Base-by-base conservation (phyloP, 2,888 invertebrate genomes). In the Ceraclea dissimilis region DNA sequence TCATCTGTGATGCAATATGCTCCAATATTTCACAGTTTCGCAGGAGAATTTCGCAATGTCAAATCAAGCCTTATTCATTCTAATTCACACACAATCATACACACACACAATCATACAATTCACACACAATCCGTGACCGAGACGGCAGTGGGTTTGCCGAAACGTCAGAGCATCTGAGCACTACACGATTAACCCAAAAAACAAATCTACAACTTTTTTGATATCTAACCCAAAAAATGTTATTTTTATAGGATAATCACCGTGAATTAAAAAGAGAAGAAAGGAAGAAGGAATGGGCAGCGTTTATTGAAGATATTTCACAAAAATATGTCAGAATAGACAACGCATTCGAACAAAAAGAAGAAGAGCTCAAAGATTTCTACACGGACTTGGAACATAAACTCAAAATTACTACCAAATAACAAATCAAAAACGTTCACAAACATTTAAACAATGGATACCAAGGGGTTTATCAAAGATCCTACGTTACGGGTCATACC, bases 241-340 rank as follows among this genome's bases (percentile, higher is more conserved):
- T 39, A 13, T 13, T 60, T 62, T 69, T 69, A 2, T 60, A 82
- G 81, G 75, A 76, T 58, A 69, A 60, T 22, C 66, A 72, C 21
- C 66, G 83, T 21, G 71, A 74, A 63, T 68, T 71, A 56, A 76
- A 74, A 49, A 72, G 82, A 64, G 72, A 72, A 57, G 68, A 72
- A 55, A 70, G 86, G 33, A 79, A 79, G 67, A 65, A 69, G 53
- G 84, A 86, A 70, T 89, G 87, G 85, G 79, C 85, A 65, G 78
- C 79, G 62, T 90, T 91, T 67, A 83, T 89, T 71, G 84, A 85
- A 78, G 85, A 88, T 71, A 84, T 91, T 74, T 84, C 85, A 66
- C 80, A 83, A 63, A 86, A 84, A 66, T 90, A 88, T 70, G 76
- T 81, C 63, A 80, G 85, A 68, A 85, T 91, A 63, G 88, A 91